A percentile compares a stretch with the other conserved stretches of the same genome.
These are phyloP conservation scores for Leptopilina syphax DNA, from an alignment of 2,888 invertebrate genomes.

Conservation along the genomic window DNA sequence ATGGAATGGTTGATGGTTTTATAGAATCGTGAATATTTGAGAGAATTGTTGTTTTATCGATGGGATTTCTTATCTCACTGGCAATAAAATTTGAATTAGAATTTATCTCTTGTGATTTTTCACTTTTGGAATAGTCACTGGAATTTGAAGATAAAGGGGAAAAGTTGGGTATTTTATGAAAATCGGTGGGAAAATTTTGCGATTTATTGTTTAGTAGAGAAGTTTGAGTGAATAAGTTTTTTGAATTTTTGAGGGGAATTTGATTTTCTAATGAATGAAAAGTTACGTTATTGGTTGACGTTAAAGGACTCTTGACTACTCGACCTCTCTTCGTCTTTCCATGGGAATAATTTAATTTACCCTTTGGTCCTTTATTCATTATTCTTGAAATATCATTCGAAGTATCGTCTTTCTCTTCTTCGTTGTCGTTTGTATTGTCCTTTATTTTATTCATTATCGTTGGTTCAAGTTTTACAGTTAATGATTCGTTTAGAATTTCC, in stretches of 20 bases:
- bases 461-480: background rate
- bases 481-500: background rate
- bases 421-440: background rate
- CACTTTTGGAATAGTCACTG: background rate
- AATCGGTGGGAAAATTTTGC: background rate
- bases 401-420: background rate
- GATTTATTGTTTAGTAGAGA: background rate
- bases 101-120: background rate
- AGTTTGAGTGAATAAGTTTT: too few species aligned
- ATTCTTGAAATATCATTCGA: slow-evolving; percentile 12
- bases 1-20: background rate
- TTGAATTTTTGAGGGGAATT: background rate
- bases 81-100: slow-evolving; percentile 7
- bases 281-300: background rate
- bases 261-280: background rate
- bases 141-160: background rate
- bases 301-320: background rate
- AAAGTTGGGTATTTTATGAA: background rate
- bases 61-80: slow-evolving; percentile 10
- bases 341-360: slow-evolving; percentile 3
- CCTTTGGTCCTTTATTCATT: background rate
- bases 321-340: background rate
- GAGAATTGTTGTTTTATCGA: background rate
- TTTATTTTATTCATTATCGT: background rate
- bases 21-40: background rate